Evolutionary conservation across 2,888 invertebrate species (phyloP), one percentile per base, ranked within the genome.

Genomic region (Drosophila flavopinicola): DNA sequence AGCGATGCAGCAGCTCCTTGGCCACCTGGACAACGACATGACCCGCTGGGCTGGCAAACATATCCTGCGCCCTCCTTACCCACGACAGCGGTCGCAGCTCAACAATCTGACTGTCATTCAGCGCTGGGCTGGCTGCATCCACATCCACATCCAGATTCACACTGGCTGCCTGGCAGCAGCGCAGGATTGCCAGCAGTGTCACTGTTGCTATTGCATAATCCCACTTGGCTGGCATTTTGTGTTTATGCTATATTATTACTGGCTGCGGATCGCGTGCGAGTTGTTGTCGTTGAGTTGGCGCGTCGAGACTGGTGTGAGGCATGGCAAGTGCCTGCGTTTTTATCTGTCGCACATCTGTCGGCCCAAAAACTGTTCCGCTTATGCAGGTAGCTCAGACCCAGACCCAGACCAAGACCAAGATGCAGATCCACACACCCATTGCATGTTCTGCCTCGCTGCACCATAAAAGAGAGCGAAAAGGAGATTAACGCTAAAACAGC

Each of bases 1-100:
- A 94, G 82, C 95, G 93, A 65, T 94, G 93, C 23, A 95, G 92
- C 79, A 95, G 92, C 86, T 95, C 94, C 87, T 93, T 94, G 2
- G 95, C 95, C 56, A 91, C 86, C 73, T 91, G 89, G 0, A 91
- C 86, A 1, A 90, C 88, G n/a, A 91, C 89, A 78, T 91, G 90
- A 0, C 91, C 91, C 2, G 91, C 87, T 0, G 91, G 91, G 41
- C 88, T 90, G 10, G 85, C 82, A 11, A 91, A 75, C 45, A 90
- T 83, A 59, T 85, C 78, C 58, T 90, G 87, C 0, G 90, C 90
- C 37, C 85, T 85, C 27, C 87, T 83, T 5, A 91, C 64, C 90
- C 91, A 91, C 7, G 85, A 66, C 2, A 72, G 13, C 1, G 85
- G 78, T 59, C 76, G 47, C 69, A 84, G 17, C 13, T 17, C 32